These are phyloP conservation scores for Lacerta bilineata DNA, from an alignment of 2,797 vertebrate species.

Conservation along the genomic window DNA sequence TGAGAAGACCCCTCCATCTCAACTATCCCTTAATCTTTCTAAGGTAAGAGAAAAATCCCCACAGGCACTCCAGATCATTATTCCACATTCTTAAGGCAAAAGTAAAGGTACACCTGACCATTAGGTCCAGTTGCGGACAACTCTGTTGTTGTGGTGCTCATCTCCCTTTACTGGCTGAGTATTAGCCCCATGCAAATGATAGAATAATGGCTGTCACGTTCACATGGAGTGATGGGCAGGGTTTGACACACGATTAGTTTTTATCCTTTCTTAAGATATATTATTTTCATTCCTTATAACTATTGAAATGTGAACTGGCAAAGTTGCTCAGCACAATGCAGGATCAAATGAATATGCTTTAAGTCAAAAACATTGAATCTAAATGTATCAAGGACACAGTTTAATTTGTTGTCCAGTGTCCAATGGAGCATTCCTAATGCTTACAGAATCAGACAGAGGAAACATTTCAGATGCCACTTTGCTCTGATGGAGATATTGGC, in stretches of 20 bases:
- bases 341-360: not conserved
- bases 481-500: constrained; percentile 8
- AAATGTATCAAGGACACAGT: constrained; percentile 21
- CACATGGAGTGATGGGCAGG: no score
- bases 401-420: constrained; percentile 18
- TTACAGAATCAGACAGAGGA: constrained; percentile 26
- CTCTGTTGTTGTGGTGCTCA: no score
- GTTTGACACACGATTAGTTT: not conserved
- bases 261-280: not conserved
- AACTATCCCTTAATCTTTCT: no score
- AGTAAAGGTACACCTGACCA: no score
- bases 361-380: not conserved
- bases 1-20: no score
- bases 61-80: no score
- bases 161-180: no score
- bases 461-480: constrained; percentile 25
- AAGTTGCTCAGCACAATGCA: constrained; percentile 3
- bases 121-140: no score
- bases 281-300: not conserved
- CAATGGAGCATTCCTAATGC: constrained; percentile 38
- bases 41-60: no score
- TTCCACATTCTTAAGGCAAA: no score
- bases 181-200: no score
- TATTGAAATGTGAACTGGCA: constrained; percentile 6
- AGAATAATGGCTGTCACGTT: no score